Evolutionary conservation across 2,888 invertebrate species (phyloP).

Genomic region (Eudemis profundana): DNA sequence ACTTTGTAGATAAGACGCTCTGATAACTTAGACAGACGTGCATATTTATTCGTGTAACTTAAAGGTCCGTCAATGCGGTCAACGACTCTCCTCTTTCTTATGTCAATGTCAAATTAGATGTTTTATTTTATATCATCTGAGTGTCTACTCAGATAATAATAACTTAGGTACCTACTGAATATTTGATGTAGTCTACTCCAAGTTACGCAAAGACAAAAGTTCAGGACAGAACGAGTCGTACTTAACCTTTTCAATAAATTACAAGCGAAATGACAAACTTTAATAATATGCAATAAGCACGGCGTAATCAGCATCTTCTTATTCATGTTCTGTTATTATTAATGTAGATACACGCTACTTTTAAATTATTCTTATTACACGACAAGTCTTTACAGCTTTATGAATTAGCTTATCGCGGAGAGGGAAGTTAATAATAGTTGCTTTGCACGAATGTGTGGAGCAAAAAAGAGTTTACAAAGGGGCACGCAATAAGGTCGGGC

Average conservation of each 20-base stretch:
- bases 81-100: conserved; percentile 29
- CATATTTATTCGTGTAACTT: conserved; percentile 38
- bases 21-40: conserved; percentile 53
- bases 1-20: conserved; percentile 61
- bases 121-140: background rate
- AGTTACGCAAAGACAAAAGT: background rate
- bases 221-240: background rate
- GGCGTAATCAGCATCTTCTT: conserved; percentile 58
- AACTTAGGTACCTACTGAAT: background rate
- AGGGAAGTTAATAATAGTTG: conserved; percentile 72
- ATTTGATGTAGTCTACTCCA: background rate
- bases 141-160: background rate
- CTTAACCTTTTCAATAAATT: conserved; percentile 13
- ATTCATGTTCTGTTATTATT: conserved; percentile 53
- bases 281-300: conserved; percentile 56
- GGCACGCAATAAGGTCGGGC: conserved; percentile 75
- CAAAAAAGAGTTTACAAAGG: conserved; percentile 71
- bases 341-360: conserved; percentile 55
- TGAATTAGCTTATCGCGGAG: conserved; percentile 70
- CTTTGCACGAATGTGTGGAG: conserved; percentile 70
- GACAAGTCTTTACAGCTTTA: conserved; percentile 60
- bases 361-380: conserved; percentile 61
- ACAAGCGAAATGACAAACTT: conserved; percentile 46
- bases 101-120: conserved; percentile 13
- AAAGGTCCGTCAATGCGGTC: conserved; percentile 37